Conservation (phyloP, 2,113 vertebrate species). For the Suricata suricatta region DNA sequence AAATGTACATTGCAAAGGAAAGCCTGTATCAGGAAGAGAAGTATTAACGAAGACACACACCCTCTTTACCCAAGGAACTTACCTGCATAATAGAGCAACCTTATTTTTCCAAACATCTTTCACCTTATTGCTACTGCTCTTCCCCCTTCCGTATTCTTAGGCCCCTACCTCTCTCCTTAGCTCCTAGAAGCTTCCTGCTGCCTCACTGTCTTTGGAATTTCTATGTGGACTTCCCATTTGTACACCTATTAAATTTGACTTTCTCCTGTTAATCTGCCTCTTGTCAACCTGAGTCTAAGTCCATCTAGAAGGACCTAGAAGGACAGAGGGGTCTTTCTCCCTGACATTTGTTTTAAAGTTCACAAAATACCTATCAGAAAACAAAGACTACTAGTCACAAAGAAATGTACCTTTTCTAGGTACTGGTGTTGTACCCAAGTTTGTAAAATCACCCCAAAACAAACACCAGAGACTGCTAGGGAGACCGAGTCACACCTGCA, state of each 20-base stretch:
- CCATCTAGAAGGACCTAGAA: background rate
- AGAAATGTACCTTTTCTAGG: background rate
- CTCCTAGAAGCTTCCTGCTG: background rate
- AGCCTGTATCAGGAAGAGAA: background rate
- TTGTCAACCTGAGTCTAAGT: background rate
- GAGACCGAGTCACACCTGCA: too few species aligned
- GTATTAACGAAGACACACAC: background rate
- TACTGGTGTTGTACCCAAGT: too few species aligned
- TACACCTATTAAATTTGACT: background rate
- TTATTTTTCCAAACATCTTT: background rate
- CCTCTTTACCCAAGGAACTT: background rate
- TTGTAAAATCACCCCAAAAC: too few species aligned
- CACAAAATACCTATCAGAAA: background rate
- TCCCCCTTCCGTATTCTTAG: background rate
- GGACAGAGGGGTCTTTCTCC: background rate
- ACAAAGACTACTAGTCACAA: background rate
- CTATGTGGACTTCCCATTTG: background rate
- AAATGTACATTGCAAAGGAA: background rate
- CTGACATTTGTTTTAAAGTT: conserved; percentile 29
- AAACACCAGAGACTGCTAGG: too few species aligned
- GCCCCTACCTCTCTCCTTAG: background rate
- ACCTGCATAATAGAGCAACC: background rate
- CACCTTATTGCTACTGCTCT: background rate
- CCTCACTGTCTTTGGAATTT: background rate
- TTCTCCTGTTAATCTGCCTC: background rate